A percentile compares a stretch with the other conserved stretches of the same genome.
Conservation (phyloP, 2,888 invertebrate genomes). For the Cactoblastis cactorum region DNA sequence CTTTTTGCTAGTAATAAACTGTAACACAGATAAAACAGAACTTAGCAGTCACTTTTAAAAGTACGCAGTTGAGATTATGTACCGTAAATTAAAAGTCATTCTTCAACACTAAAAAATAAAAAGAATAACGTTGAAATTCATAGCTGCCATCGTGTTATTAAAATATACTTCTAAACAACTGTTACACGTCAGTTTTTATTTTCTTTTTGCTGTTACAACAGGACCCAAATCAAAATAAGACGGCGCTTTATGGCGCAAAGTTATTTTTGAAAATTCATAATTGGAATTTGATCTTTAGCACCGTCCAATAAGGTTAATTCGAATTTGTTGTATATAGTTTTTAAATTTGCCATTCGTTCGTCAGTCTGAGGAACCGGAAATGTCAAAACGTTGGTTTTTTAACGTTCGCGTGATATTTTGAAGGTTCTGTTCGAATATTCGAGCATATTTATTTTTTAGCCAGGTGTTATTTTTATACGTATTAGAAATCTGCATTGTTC, state of each 20-base stretch:
- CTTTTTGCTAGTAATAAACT: background rate
- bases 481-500: background rate
- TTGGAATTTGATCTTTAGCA: conserved; percentile 1
- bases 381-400: conserved; percentile 58
- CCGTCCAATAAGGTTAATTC: background rate
- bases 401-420: conserved; percentile 54
- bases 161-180: conserved; percentile 27
- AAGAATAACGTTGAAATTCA: conserved; percentile 3
- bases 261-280: conserved; percentile 23
- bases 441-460: conserved; percentile 4
- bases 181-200: conserved; percentile 35
- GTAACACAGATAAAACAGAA: background rate
- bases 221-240: conserved; percentile 58
- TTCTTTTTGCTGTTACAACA: conserved; percentile 46
- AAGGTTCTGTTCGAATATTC: conserved; percentile 20
- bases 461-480: conserved; percentile 12
- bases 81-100: background rate
- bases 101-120: background rate
- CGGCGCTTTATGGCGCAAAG: conserved; percentile 36
- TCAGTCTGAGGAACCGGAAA: conserved; percentile 62
- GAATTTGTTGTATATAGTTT: background rate
- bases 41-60: background rate
- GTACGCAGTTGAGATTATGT: background rate
- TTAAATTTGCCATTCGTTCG: conserved; percentile 32
- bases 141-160: conserved; percentile 11